These are phyloP conservation scores for Oophaga pumilio DNA, from an alignment of 2,113 vertebrate species.

Conservation along the genomic window DNA sequence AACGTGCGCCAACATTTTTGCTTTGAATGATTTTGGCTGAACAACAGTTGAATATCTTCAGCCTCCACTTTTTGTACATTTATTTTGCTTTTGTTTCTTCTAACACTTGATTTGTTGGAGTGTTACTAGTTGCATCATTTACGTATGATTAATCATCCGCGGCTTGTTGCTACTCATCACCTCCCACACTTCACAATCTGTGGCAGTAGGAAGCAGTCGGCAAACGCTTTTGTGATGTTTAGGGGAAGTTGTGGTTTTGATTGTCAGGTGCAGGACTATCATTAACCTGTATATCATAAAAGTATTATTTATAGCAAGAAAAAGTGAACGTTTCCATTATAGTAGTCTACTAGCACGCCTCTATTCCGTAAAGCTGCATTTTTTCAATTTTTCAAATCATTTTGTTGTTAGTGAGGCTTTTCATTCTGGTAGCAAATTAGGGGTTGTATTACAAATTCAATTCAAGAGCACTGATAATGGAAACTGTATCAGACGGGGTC, in stretches of 20 bases:
- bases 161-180: background rate
- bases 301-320: background rate
- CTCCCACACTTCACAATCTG: background rate
- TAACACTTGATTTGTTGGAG: no score
- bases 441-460: background rate
- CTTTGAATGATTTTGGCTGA: no score
- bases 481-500: no score
- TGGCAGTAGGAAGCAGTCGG: background rate
- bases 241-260: slow-evolving; percentile 4
- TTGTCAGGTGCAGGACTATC: background rate
- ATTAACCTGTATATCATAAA: background rate
- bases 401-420: no score
- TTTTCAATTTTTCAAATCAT: background rate
- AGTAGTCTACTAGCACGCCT: background rate
- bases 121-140: no score
- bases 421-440: background rate
- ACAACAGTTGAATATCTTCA: no score
- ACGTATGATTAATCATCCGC: no score
- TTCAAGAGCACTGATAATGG: no score
- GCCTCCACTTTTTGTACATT: no score
- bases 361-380: background rate
- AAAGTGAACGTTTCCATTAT: background rate
- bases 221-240: background rate
- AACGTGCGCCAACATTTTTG: no score
- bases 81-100: no score